These are phyloP conservation scores for Corbicula japonica DNA, from an alignment of 2,888 invertebrate genomes.

Conservation along the genomic window DNA sequence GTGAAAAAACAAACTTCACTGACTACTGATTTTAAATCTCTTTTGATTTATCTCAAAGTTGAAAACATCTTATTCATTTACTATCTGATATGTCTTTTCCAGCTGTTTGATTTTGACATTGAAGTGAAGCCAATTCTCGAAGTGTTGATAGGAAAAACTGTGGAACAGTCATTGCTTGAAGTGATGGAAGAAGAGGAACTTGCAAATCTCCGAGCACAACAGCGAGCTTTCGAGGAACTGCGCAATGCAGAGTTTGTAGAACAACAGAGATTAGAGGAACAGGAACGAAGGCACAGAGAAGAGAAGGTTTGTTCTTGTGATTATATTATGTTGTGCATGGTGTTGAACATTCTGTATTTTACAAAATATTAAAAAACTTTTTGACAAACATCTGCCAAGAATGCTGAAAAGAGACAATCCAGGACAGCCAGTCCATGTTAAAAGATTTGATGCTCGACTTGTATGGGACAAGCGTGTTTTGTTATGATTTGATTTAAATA, in stretches of 20 bases:
- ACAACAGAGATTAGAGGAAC: conserved; percentile 92
- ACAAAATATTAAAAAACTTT: too few species aligned
- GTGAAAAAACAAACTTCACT: too few species aligned
- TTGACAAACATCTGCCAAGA: too few species aligned
- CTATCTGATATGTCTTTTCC: conserved; percentile 28
- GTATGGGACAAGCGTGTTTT: too few species aligned
- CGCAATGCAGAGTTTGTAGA: conserved; percentile 94
- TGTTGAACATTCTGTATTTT: too few species aligned
- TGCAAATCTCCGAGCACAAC: conserved; percentile 92
- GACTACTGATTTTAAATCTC: too few species aligned
- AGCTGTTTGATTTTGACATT: conserved; percentile 96
- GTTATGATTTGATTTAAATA: too few species aligned
- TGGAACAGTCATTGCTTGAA: conserved; percentile 95
- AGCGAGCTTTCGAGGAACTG: conserved; percentile 91
- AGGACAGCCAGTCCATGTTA: too few species aligned
- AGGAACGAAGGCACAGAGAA: conserved; percentile 89
- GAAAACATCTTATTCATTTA: not conserved
- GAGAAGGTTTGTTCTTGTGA: conserved; percentile 85
- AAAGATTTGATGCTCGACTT: too few species aligned
- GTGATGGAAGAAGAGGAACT: conserved; percentile 97
- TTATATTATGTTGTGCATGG: too few species aligned
- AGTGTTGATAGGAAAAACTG: conserved; percentile 94
- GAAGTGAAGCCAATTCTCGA: conserved; percentile 97
- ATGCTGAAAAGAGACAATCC: too few species aligned
- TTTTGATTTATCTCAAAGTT: too few species aligned